Base-by-base conservation (phyloP, 2,113 vertebrate species). In the Zapornia atra region DNA sequence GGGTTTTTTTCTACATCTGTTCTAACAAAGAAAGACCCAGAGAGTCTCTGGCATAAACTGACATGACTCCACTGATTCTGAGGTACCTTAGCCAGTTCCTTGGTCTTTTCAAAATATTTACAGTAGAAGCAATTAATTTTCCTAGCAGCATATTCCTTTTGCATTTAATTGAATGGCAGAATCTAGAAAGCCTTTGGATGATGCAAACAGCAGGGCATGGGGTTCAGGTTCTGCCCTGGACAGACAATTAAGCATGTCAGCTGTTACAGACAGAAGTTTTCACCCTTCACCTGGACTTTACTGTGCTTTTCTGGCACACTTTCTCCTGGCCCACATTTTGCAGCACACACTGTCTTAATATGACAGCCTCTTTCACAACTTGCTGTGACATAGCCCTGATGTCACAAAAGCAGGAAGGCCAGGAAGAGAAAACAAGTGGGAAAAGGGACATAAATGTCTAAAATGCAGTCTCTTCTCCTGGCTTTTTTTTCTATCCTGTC, bases 31-130 rank as follows among this genome's bases (percentile, higher is more conserved):
- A 82, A 53, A 83, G 31, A 6, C n/a, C 34, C 89, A 79, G 51
- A 91, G 51, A 75, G 2, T 88, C 51, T 78, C 72, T 93, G 86
- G 69, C 65, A 78, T 51, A 65, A 84, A 65, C 21, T 88, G 73
- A 59, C 0, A 1, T 33, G 61, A 71, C 48, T 92, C 29, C 56
- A 48, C n/a, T 4, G 34, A 22, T 73, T 94, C 80, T 81, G 61
- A 81, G 0, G 0, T 82, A 31, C 21, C 28, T 44, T 51, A 82
- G 65, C 73, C 4, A 1, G 42, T 71, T 65, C 16, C 54, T 82
- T 69, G 50, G 40, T 72, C 83, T 86, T 95, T 84, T 81, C 72
- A 96, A 97, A 96, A 82, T 82, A 76, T 93, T 96, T 94, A 33
- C 18, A 51, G 64, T 71, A 61, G 28, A 69, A 86, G 50, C 50